These are phyloP conservation scores for Nowickia ferox DNA, from an alignment of 2,888 invertebrate genomes.

Conservation along the genomic window DNA sequence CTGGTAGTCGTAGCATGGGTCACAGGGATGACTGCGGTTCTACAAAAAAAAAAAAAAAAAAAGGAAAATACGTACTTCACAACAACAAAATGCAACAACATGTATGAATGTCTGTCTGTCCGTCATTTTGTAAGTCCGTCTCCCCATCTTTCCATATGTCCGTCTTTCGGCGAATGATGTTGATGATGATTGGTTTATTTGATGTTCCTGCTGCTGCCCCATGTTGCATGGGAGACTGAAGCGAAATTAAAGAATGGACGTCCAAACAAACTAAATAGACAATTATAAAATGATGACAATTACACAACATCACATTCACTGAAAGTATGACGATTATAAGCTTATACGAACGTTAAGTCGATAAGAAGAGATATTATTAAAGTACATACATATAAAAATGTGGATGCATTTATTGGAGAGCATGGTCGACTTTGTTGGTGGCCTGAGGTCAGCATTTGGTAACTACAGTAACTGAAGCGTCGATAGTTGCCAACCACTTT, in stretches of 20 bases:
- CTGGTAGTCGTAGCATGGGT: slow-evolving; percentile 78
- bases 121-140: not conserved
- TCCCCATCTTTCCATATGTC: not conserved
- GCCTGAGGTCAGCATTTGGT: too few relatives aligned
- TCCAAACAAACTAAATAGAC: slow-evolving; percentile 69
- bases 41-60: slow-evolving; percentile 18
- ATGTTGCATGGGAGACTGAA: slow-evolving; percentile 42
- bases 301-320: slow-evolving; percentile 70
- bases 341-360: slow-evolving; percentile 12
- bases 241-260: slow-evolving; percentile 53
- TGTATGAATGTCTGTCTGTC: slow-evolving; percentile 41
- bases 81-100: slow-evolving; percentile 75
- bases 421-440: not conserved
- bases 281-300: slow-evolving; percentile 82
- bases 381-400: slow-evolving; percentile 1
- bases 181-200: slow-evolving; percentile 69
- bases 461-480: too few relatives aligned
- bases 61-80: slow-evolving; percentile 70
- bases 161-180: slow-evolving; percentile 34
- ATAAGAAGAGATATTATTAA: slow-evolving; percentile 42
- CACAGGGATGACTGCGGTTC: slow-evolving; percentile 75
- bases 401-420: not conserved
- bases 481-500: too few relatives aligned
- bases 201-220: slow-evolving; percentile 29
- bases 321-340: slow-evolving; percentile 62